phyloP scores from a whole-genome alignment of 2,797 vertebrate species.

The Falco cherrug region DNA sequence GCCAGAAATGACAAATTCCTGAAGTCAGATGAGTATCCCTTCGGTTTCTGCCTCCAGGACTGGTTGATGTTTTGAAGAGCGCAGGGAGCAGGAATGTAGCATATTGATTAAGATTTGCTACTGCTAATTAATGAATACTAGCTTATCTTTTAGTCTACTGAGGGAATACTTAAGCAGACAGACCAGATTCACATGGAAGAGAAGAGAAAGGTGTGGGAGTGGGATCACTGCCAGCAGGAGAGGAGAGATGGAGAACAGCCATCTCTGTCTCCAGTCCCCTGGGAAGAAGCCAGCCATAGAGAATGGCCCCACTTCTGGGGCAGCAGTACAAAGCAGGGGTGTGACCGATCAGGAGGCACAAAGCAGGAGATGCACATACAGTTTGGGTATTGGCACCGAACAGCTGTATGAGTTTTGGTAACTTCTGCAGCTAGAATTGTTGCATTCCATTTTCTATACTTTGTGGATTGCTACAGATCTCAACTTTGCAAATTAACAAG shows the following conservation, averaged over 20 bases:
- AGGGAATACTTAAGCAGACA: not conserved
- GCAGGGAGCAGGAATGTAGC: not conserved
- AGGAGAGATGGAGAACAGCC: not conserved
- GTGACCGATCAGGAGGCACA: not conserved
- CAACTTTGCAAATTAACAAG: not conserved
- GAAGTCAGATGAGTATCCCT: not conserved
- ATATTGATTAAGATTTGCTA: not conserved
- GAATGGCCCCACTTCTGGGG: not conserved
- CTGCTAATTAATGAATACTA: not conserved
- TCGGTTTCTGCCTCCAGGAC: not conserved
- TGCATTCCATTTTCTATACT: not conserved
- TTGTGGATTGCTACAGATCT: not conserved
- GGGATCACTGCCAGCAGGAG: not conserved
- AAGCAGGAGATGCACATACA: not conserved
- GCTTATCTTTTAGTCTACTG: not conserved
- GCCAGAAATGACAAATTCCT: not conserved
- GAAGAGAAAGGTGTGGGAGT: too few relatives aligned
- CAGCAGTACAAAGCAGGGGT: not conserved
- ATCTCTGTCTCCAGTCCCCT: not conserved
- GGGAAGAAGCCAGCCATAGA: not conserved
- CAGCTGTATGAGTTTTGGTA: not conserved
- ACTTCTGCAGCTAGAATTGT: not conserved
- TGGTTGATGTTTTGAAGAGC: not conserved
- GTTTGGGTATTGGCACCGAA: not conserved
- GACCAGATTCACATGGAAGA: fast-evolving